Evolutionary conservation across 2,113 vertebrate genomes (phyloP).

Genomic region (Procapra przewalskii): DNA sequence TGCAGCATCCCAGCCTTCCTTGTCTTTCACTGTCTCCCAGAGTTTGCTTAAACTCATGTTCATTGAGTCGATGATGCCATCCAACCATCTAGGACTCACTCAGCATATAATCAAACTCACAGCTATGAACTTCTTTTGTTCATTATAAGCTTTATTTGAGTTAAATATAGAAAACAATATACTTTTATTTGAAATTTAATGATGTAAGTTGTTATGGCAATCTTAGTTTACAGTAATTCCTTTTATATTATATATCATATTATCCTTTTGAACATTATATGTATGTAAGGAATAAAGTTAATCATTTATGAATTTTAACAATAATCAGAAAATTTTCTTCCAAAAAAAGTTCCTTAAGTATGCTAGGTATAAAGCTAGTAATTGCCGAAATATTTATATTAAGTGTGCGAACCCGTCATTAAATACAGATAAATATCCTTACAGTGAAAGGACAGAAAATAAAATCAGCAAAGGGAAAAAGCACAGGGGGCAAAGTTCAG

Average conservation of each 20-base stretch:
- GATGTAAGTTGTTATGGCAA: constrained; percentile 55
- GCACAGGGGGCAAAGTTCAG: neutral
- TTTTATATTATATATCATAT: constrained; percentile 27
- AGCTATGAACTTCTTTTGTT: constrained; percentile 19
- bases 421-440: constrained; percentile 55
- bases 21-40: neutral
- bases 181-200: constrained; percentile 66
- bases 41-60: neutral
- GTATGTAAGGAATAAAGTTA: constrained; percentile 62
- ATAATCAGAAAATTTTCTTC: constrained; percentile 57
- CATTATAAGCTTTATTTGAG: constrained; percentile 75
- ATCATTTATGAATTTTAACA: constrained; percentile 63
- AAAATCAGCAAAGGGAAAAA: neutral
- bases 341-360: neutral
- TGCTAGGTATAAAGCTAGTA: constrained; percentile 69
- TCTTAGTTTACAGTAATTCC: constrained; percentile 66
- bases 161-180: constrained; percentile 74
- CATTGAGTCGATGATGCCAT: neutral
- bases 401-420: constrained; percentile 48
- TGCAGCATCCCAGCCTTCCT: neutral
- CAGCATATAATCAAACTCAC: neutral
- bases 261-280: constrained; percentile 24
- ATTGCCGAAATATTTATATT: constrained; percentile 67
- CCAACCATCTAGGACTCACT: neutral
- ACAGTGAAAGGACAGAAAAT: neutral